phyloP scores from a whole-genome alignment of 2,888 invertebrate genomes.

The Rhopalosiphum nymphaeae region DNA sequence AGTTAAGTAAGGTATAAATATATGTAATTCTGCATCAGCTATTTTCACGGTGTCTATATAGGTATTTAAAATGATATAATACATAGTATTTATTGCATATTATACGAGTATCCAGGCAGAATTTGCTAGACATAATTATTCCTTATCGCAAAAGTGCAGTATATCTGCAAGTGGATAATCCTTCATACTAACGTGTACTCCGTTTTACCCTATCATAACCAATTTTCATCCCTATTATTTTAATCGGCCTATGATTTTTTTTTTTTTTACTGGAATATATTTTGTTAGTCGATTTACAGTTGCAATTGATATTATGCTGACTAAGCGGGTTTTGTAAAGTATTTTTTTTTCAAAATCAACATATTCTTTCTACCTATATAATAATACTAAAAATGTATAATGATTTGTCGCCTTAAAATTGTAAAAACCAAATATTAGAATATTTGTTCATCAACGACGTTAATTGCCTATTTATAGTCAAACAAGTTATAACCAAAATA shows the following conservation, averaged over 20 bases:
- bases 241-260: background rate
- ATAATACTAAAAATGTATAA: background rate
- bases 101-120: background rate
- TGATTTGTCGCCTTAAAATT: background rate
- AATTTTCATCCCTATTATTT: background rate
- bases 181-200: background rate
- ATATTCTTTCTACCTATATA: background rate
- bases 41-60: background rate
- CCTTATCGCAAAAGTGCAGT: background rate
- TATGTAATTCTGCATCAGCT: background rate
- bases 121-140: background rate
- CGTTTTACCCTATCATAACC: background rate
- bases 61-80: background rate
- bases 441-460: background rate
- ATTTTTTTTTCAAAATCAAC: background rate
- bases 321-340: background rate
- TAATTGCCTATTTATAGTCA: background rate
- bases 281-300: background rate
- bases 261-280: background rate
- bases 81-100: background rate
- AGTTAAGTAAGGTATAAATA: background rate
- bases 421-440: background rate
- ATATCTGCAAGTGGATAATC: background rate
- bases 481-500: background rate
- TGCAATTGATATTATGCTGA: background rate